Percentiles rank a stretch among this genome's conserved stretches.
These are phyloP conservation scores for Theristicus caerulescens DNA, from an alignment of 2,113 vertebrate genomes.

Conservation along the genomic window DNA sequence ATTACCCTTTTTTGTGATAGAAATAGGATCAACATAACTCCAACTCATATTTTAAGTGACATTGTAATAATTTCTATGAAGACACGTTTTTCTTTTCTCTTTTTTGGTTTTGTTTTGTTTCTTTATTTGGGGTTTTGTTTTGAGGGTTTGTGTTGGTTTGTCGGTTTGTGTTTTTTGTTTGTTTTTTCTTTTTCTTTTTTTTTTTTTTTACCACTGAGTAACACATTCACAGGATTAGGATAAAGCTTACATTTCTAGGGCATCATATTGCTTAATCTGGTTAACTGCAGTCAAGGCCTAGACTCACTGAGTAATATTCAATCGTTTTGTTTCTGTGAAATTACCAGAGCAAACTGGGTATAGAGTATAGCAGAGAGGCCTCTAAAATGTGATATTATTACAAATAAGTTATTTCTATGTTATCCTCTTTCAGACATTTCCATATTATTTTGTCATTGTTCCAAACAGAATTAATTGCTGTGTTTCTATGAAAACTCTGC, in stretches of 20 bases:
- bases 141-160: background rate
- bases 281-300: background rate
- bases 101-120: background rate
- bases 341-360: background rate
- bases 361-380: background rate
- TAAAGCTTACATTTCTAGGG: background rate
- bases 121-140: background rate
- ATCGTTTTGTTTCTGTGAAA: background rate
- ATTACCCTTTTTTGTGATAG: background rate
- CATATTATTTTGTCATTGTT: constrained; percentile 11
- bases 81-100: accelerated
- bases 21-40: background rate
- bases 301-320: background rate
- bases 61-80: background rate
- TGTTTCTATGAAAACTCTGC: constrained; percentile 1
- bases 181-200: background rate
- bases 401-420: background rate
- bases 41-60: background rate
- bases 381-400: background rate
- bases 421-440: constrained; percentile 8
- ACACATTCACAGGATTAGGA: background rate
- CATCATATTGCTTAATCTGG: background rate
- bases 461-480: constrained; percentile 23
- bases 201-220: accelerated
- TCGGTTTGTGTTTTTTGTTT: background rate